Conservation (phyloP, 2,797 vertebrate genomes). For the Vireo griseus region DNA sequence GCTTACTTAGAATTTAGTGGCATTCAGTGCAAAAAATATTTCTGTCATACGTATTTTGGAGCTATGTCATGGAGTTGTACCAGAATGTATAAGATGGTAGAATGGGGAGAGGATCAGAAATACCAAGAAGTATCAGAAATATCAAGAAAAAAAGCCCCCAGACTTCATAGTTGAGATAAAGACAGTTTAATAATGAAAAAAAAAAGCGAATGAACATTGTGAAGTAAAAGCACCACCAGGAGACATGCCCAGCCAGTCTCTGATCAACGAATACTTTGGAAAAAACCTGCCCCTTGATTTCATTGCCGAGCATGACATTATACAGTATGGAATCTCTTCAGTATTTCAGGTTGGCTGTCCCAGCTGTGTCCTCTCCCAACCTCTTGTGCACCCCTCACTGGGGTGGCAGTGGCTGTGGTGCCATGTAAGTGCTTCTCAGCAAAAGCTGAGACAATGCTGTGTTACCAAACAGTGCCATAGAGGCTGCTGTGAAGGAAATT, state of each 20-base stretch:
- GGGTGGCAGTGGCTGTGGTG: neutral
- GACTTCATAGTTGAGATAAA: neutral
- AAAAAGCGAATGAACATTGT: neutral
- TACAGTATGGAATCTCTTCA: neutral
- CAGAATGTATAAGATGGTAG: neutral
- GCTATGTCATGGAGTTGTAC: neutral
- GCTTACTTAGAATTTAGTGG: neutral
- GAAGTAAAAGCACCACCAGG: neutral
- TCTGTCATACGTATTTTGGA: neutral
- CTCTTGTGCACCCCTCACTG: neutral
- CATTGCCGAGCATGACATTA: neutral
- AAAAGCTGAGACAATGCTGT: neutral
- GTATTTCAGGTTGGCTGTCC: conserved; percentile 57
- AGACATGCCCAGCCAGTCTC: neutral
- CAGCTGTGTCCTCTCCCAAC: conserved; percentile 37
- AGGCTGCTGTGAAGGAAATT: neutral
- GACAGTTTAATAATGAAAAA: neutral
- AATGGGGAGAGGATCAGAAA: neutral
- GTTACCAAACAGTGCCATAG: neutral
- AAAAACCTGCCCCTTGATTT: neutral
- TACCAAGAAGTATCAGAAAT: neutral
- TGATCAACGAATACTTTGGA: neutral
- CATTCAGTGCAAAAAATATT: neutral
- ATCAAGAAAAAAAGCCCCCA: accelerated
- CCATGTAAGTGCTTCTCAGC: neutral